phyloP scores from a whole-genome alignment of 2,888 invertebrate species.

The Chymomyza caudatula region DNA sequence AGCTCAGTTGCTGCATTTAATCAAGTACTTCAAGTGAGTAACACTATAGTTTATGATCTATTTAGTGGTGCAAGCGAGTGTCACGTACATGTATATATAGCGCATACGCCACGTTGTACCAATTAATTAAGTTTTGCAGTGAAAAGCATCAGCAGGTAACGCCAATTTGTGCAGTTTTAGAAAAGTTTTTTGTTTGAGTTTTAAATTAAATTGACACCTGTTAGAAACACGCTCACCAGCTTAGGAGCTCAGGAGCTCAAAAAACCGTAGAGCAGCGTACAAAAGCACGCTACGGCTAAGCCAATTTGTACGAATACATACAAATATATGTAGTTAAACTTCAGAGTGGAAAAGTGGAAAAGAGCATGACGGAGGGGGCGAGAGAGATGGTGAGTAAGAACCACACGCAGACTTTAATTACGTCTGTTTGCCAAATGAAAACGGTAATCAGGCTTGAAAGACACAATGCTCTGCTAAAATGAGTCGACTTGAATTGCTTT shows the following conservation, averaged over 20 bases:
- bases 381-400: neutral
- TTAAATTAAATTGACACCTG: constrained; percentile 71
- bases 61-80: neutral
- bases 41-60: constrained; percentile 25
- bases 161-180: constrained; percentile 58
- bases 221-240: constrained; percentile 32
- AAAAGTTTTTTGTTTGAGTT: constrained; percentile 62
- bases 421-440: constrained; percentile 72
- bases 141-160: constrained; percentile 21
- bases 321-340: neutral
- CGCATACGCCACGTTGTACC: neutral
- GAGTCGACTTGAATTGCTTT: constrained; percentile 17
- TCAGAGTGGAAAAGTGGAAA: neutral
- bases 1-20: constrained; percentile 92
- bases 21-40: constrained; percentile 92
- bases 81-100: neutral
- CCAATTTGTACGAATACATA: constrained; percentile 49
- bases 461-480: constrained; percentile 55
- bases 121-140: constrained; percentile 65
- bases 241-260: constrained; percentile 7
- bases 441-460: constrained; percentile 71
- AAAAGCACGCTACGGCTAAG: constrained; percentile 57
- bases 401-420: constrained; percentile 60
- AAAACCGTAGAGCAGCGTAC: neutral
- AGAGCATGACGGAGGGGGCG: neutral